phyloP scores from a whole-genome alignment of 2,888 invertebrate genomes.

The Napeogenes sylphis region DNA sequence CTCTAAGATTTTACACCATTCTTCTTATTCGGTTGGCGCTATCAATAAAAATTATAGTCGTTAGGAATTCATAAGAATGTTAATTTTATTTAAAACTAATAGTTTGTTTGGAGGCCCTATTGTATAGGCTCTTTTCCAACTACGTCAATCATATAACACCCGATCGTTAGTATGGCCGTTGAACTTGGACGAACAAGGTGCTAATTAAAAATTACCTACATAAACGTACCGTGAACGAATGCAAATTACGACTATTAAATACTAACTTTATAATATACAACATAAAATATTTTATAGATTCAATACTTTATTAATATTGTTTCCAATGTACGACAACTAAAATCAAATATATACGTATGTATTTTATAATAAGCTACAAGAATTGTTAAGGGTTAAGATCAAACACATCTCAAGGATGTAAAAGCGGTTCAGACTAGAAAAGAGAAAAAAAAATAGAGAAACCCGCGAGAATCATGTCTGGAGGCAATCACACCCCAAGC shows the following conservation, averaged over 20 bases:
- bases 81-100: too few species aligned
- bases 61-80: too few species aligned
- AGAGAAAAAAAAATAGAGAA: slow-evolving; percentile 18
- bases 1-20: too few species aligned
- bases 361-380: neutral
- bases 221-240: neutral
- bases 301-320: neutral
- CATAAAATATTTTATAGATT: neutral
- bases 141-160: slow-evolving; percentile 37
- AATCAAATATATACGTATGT: too few species aligned
- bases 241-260: slow-evolving; percentile 1
- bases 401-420: slow-evolving; percentile 9
- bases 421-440: slow-evolving; percentile 15
- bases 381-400: neutral
- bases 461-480: slow-evolving; percentile 23
- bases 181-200: slow-evolving; percentile 32
- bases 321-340: neutral
- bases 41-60: too few species aligned
- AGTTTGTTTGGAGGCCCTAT: slow-evolving; percentile 33
- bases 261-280: neutral
- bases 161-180: slow-evolving; percentile 29
- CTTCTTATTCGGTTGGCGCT: too few species aligned
- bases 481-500: slow-evolving; percentile 29
- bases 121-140: slow-evolving; percentile 42
- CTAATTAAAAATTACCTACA: slow-evolving; percentile 20